Base-by-base conservation (phyloP, 2,113 vertebrate species). In the Lipophrys pholis region DNA sequence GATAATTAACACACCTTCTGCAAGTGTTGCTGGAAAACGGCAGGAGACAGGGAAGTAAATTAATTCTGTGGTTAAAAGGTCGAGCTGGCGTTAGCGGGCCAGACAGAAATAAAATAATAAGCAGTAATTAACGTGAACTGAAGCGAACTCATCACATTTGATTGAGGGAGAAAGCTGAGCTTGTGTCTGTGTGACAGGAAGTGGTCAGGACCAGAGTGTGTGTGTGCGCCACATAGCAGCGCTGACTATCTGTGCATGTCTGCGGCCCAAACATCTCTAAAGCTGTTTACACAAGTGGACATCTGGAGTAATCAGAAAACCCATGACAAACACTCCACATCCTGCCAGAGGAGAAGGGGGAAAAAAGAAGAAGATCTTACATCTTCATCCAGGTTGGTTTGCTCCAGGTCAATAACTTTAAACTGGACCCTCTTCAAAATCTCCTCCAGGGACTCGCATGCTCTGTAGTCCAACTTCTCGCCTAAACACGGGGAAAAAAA, bases 401-500 rank as follows among this genome's bases (percentile, higher is more conserved):
- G 96, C 78, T 99, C 96, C 86, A 98, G 87, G 69, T 98, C 95
- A 12, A 99, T 94, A 1, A 95, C 77, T 89, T 95, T 97, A 90
- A 98, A 99, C 90, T 98, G 97, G 60, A 99, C 93, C 69, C 97
- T 90, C 88, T 98, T 99, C 82, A 99, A 95, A 82, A 99, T 91
- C 78, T 99, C 97, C 48, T 99, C 97, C 88, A 99, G 90, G 1
- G 96, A 96, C 63, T 99, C 97, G 0, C 97, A 99, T 3, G 96
- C 83, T 85, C 94, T 97, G 84, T 96, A 96, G 90, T 99, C 97
- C 17, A 99, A 89, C 91, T 96, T 97, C 74, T 99, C 96, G 45
- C 96, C 97, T 98, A 61, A 45, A 72, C 30, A 78, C 2, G 48
- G 21, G 21, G n/a, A n/a, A 30, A 30, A 30, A 5, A 52, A 14